Evolutionary conservation across 2,113 vertebrate genomes (phyloP), one percentile per base, ranked within the genome.

Genomic region (Hippocampus zosterae): DNA sequence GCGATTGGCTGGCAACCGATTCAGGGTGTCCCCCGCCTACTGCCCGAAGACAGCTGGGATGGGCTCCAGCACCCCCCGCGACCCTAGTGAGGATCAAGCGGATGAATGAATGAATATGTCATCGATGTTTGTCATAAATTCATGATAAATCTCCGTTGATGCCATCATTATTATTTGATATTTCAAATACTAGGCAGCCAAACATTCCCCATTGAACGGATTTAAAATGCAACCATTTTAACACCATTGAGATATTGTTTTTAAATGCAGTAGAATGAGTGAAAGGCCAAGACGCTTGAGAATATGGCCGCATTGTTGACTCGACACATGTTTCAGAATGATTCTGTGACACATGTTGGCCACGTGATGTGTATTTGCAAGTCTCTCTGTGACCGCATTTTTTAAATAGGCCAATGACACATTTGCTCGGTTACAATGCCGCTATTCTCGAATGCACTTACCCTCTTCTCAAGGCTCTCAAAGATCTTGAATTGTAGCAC

Each of bases 401-500:
- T 37, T 44, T 42, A 27, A 73, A n/a, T 11, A 33, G 37, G 27
- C 15, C 9, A 16, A 16, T 67, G 42, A 64, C 41, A 59, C 56
- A 73, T 19, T 33, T 33, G 13, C 27, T 3, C 16, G 15, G 27
- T 29, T 59, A 13, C 25, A 59, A 27, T 60, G 5, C 33, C 19
- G 13, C 27, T 27, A 2, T 60, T 60, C 27, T 33, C 23, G 8
- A 1, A 67, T 52, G 23, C 57, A 56, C 41, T 40, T 63, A 29
- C 41, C 71, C 27, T 52, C 66, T 48, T 73, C 27, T 52, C 66
- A 68, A 69, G 53, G 61, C 52, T 59, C 59, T 56, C 16, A 70
- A 63, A 70, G 60, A 63, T 11, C 59, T 59, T 68, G 65, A 73
- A 69, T 84, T 74, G 80, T 79, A 81, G 71, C 70, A 40, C 74